Base-by-base conservation (phyloP, 92 coral and sea anemone genomes). In the Phenganax marumi region DNA sequence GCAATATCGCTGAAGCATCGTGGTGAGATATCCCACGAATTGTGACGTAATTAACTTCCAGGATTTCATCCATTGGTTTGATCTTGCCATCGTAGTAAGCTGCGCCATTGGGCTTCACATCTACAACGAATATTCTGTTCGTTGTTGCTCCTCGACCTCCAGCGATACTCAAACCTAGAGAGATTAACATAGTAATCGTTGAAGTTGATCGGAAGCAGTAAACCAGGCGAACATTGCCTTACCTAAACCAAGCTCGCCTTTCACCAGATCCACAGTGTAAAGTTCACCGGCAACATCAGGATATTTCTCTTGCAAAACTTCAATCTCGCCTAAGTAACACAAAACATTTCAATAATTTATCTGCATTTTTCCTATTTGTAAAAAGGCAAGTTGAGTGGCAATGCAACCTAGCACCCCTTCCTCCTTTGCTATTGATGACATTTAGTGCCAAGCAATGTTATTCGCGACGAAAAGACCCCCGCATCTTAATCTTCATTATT, bases 61-160 rank as follows among this genome's bases (percentile, higher is more conserved):
- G 86, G 73, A 96, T 96, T 75, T 96, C 99, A 77, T 96, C 99
- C 46, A 92, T 97, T 81, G 93, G 97, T 48, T 89, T 88, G 68
- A 96, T 91, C 57, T 93, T 85, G 14, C 99, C 99, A 80, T 92
- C 93, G 64, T 84, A 86, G 71, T 87, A 97, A 7, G 99, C 99
- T 10, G 99, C 97, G 23, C 99, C 99, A 50, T 90, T 94, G 10
- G 92, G 92, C 71, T 96, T 96, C 76, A 96, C 97, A 82, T 96
- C 99, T 2, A 96, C 99, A 1, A 96, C 93, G 53, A 96, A 96
- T 82, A 96, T 96, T 47, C 99, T 89, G 89, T 96, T 96, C 69
- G 93, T 82, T 12, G 99, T 90, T 18, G 96, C 97, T 4, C 99
- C 99, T 73, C 93, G 93, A 19, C 98, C 98, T 22, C 98, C 98